Evolutionary conservation across 2,888 invertebrate species (phyloP), one percentile per base, ranked within the genome.

Genomic region (Noctua fimbriata): DNA sequence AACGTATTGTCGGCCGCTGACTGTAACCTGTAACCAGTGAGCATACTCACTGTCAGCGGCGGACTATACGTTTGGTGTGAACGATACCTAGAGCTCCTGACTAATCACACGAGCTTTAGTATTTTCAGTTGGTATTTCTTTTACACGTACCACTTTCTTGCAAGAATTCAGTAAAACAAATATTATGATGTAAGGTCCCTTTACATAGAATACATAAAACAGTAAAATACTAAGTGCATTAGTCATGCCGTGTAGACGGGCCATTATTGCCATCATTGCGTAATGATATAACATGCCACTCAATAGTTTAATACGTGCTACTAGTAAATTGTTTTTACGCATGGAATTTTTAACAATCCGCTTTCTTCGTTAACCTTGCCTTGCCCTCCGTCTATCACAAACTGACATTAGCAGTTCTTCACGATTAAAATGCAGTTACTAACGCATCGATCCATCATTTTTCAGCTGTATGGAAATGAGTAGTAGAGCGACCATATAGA

Each of bases 121-220:
- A n/a, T 67, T 58, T 60, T 18, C 47, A 55, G 12, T 6, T 18
- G 0, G 4, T 28, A 21, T 28, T 47, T 14, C 1, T 47, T 58
- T 67, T 21, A 21, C 63, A 32, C 32, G 10, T 36, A 10, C 21
- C 10, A 36, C 21, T 65, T 65, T 21, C 5, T 1, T 21, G 5
- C 21, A 21, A 65, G 36, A 65, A 65, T 36, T 9, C 2, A 4
- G n/a, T 44, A 0, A 52, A 52, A n/a, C 7, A 18, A 63, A 63
- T 18, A 44, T 18, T 24, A 47, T 65, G n/a, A 79, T 66, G 14
- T 49, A 32, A 58, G 16, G 10, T 36, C 36, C 28, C 52, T 66
- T 55, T 18, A 6, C n/a, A n/a, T 63, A n/a, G 7, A 69, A 65
- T 21, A 49, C 24, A 21, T 70, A 49, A 81, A 70, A 84, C n/a